phyloP scores from a whole-genome alignment of 2,113 vertebrate species.

The Rhegmatorhina hoffmannsi region DNA sequence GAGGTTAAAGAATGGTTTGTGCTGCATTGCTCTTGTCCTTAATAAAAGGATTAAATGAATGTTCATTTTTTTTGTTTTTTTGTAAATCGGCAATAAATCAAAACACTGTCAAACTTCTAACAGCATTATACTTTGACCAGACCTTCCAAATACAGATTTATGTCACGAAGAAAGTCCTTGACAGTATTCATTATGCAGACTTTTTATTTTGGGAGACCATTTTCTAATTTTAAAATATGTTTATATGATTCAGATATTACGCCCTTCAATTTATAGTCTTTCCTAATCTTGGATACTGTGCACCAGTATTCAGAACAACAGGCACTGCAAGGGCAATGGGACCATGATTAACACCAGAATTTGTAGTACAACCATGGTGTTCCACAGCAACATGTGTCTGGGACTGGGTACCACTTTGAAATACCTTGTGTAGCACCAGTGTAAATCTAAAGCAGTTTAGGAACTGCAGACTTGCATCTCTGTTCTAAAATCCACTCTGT shows the following conservation, averaged over 20 bases:
- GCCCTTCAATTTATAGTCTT: not conserved
- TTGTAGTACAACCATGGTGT: fast-evolving
- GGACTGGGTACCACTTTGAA: not conserved
- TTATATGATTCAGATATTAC: not conserved
- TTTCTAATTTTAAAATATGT: not conserved
- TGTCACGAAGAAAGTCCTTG: not conserved
- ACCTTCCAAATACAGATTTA: not conserved
- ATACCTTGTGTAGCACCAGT: not conserved
- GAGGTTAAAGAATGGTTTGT: fast-evolving
- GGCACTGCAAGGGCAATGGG: not conserved
- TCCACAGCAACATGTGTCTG: not conserved
- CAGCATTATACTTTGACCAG: not conserved
- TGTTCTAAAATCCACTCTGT: not conserved
- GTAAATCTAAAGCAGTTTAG: not conserved
- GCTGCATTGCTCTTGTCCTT: not conserved
- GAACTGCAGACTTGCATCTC: not conserved
- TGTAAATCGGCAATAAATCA: not conserved
- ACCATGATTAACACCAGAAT: not conserved
- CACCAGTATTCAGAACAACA: not conserved
- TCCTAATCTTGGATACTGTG: not conserved
- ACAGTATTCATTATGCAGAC: not conserved
- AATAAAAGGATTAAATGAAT: not conserved
- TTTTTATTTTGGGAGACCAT: not conserved
- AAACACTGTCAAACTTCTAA: not conserved
- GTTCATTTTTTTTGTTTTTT: not conserved